These are phyloP conservation scores for Melanotaenia duboulayi DNA, from an alignment of 2,113 vertebrate species.

Conservation along the genomic window DNA sequence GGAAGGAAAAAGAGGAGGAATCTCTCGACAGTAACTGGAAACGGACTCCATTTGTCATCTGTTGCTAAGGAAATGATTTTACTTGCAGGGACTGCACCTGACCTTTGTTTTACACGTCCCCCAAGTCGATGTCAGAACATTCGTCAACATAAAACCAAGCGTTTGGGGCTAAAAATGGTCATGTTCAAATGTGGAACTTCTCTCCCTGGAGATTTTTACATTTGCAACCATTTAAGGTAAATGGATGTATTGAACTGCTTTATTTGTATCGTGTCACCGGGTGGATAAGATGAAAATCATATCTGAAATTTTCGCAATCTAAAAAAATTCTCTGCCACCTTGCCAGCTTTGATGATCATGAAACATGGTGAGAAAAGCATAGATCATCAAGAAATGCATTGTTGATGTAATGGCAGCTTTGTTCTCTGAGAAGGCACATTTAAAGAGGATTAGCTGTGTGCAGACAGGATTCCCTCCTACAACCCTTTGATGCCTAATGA, in stretches of 20 bases:
- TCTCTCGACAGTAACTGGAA: slow-evolving; percentile 56
- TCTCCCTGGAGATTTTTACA: slow-evolving; percentile 19
- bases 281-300: slow-evolving; percentile 13
- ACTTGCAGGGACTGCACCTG: slow-evolving; percentile 41
- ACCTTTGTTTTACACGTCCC: slow-evolving; percentile 75
- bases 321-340: slow-evolving; percentile 31
- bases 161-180: slow-evolving; percentile 41
- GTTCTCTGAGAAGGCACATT: slow-evolving; percentile 69
- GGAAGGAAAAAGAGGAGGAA: slow-evolving; percentile 20
- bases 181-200: not conserved
- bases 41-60: slow-evolving; percentile 69
- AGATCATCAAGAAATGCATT: slow-evolving; percentile 56
- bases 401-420: slow-evolving; percentile 68
- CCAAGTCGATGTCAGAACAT: slow-evolving; percentile 46
- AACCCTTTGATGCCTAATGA: slow-evolving; percentile 77
- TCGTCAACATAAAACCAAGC: slow-evolving; percentile 41
- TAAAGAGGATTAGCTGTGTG: slow-evolving; percentile 69
- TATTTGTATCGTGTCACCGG: not conserved
- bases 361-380: slow-evolving; percentile 36
- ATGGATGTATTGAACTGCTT: not conserved
- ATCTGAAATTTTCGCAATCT: slow-evolving; percentile 28
- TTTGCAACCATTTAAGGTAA: slow-evolving; percentile 27
- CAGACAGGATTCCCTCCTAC: slow-evolving; percentile 67
- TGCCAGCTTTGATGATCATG: slow-evolving; percentile 47
- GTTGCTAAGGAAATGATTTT: slow-evolving; percentile 54